These are phyloP conservation scores for Pristionchus entomophagus DNA, from an alignment of 2,888 invertebrate genomes.

Conservation along the genomic window DNA sequence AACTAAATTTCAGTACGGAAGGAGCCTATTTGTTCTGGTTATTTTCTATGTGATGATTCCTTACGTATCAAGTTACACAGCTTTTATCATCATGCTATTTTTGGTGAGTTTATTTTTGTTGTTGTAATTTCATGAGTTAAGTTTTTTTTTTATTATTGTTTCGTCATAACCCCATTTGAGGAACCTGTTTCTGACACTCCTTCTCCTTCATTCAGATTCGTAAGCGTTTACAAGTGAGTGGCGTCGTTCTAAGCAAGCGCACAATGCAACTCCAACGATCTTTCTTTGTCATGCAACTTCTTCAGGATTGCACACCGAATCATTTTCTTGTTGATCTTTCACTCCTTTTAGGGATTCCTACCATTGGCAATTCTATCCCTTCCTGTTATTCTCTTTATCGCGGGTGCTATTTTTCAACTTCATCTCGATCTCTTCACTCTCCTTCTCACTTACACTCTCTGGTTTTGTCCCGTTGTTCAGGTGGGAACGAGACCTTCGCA, in stretches of 20 bases:
- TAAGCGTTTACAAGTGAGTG: neutral
- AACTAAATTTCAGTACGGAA: neutral
- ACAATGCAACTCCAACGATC: conserved; percentile 1
- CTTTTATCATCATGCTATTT: neutral
- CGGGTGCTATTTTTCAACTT: neutral
- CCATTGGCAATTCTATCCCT: neutral
- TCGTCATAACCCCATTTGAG: too few relatives aligned
- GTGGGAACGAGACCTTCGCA: neutral
- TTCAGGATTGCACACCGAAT: neutral
- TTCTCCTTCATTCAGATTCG: too few relatives aligned
- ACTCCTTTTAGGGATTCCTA: neutral
- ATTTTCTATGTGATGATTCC: neutral
- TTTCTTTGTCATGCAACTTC: neutral
- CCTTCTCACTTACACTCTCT: neutral
- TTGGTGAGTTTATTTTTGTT: neutral
- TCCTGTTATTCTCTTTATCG: neutral
- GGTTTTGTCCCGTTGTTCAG: neutral
- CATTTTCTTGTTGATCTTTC: neutral
- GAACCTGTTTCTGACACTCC: too few relatives aligned
- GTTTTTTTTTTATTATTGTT: too few relatives aligned
- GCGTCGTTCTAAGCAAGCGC: neutral
- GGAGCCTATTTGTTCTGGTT: neutral
- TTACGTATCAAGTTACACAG: neutral
- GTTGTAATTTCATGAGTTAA: neutral
- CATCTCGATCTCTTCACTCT: neutral